Conservation (phyloP, 2,797 vertebrate species). For the Gephyroberyx darwinii region DNA sequence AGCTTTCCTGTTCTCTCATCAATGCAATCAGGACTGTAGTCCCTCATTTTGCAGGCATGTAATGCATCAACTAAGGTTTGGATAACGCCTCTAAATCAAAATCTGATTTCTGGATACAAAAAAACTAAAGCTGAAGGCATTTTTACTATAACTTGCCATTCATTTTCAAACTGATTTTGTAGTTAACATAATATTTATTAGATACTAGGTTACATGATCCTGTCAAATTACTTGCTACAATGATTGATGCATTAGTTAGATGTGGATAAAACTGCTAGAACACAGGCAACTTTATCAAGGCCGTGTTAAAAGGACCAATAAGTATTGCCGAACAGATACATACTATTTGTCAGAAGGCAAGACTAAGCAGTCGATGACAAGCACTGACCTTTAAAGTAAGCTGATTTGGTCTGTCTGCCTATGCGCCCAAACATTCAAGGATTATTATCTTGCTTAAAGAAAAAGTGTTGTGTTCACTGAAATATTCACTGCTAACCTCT, state of each 20-base stretch:
- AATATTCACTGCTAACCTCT: background rate
- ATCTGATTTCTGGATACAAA: background rate
- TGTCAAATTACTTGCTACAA: conserved; percentile 29
- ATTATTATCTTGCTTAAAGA: conserved; percentile 7
- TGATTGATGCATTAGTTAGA: conserved; percentile 7
- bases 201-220: conserved; percentile 29
- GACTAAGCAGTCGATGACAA: conserved; percentile 2
- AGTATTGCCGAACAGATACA: background rate
- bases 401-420: background rate
- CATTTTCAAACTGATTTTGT: conserved; percentile 32
- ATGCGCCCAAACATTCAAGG: background rate
- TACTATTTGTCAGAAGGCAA: conserved; percentile 2
- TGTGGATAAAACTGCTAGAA: conserved; percentile 12
- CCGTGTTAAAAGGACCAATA: background rate
- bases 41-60: conserved; percentile 32
- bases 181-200: conserved; percentile 39
- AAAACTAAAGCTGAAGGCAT: conserved; percentile 36
- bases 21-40: background rate
- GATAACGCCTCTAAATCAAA: background rate
- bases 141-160: conserved; percentile 39
- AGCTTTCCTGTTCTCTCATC: conserved; percentile 1
- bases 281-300: conserved; percentile 16
- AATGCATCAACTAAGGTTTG: conserved; percentile 5
- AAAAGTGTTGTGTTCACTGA: background rate
- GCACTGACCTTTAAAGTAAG: conserved; percentile 32